Base-by-base conservation (phyloP, 2,888 invertebrate genomes). In the Idaea dimidiata region DNA sequence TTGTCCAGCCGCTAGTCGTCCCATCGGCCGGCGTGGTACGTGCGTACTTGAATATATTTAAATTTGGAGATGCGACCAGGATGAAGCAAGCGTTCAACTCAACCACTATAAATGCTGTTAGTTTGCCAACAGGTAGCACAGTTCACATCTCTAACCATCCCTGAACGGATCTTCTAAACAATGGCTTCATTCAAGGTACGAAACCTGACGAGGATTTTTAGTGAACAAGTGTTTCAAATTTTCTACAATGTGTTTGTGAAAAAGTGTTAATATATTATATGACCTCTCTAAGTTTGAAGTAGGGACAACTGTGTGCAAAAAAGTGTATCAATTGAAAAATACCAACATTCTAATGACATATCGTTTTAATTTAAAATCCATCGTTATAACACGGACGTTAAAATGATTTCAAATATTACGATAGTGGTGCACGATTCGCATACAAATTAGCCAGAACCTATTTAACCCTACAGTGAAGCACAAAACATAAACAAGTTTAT, bases 11-110 rank as follows among this genome's bases (percentile, higher is more conserved):
- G 17, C 17, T 10, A n/a, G 24, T 14, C 17, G 79, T 80, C 84
- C 89, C 85, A 79, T 77, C 83, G 80, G 80, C 79, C 76, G 69
- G 79, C 75, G 80, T 78, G 66, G 88, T 91, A 92, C 91, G 91
- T 91, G 92, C 89, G 91, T 92, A 90, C 92, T 92, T 92, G 92
- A 91, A 87, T 87, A 90, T 91, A 91, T 92, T 92, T 85, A 92
- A 92, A 92, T 92, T 91, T 90, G 89, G 87, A 91, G 91, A 91
- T 89, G 89, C 87, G 83, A 81, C 85, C 85, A 83, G 91, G 89
- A 89, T 92, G 90, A 87, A 73, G 91, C 91, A 92, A 92, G 83
- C 78, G 80, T 66, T 75, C 77, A 75, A 72, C 69, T 74, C 78
- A 76, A 76, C 80, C 72, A 83, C 82, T 91, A 91, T 91, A 91